A percentile compares a stretch with the other conserved stretches of the same genome.
Evolutionary conservation across 2,888 invertebrate genomes (phyloP).

Genomic region (Pedicia rivosa): DNA sequence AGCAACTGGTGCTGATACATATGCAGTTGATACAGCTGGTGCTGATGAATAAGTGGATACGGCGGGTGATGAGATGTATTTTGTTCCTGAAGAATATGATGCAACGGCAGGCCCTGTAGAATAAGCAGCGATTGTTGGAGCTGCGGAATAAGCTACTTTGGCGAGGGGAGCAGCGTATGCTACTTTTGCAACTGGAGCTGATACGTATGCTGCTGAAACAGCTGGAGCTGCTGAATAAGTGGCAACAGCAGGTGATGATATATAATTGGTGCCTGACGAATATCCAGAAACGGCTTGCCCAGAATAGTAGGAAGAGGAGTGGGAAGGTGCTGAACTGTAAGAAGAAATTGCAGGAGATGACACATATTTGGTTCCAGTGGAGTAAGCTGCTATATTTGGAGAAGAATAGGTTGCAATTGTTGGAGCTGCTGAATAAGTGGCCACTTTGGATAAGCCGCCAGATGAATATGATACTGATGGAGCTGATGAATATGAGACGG

Average conservation of each 20-base stretch:
- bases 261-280: no score
- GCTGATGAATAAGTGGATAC: conserved; percentile 12
- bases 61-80: conserved; percentile 5
- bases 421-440: neutral
- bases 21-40: conserved; percentile 17
- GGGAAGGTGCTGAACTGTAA: conserved; percentile 10
- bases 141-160: conserved; percentile 9
- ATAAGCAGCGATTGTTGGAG: conserved; percentile 1
- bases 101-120: conserved; percentile 7
- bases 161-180: conserved; percentile 11
- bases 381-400: neutral
- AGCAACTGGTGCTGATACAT: conserved; percentile 17
- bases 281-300: neutral
- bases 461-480: conserved; percentile 14
- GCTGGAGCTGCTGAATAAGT: conserved; percentile 5
- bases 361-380: neutral
- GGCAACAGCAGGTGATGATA: conserved; percentile 12
- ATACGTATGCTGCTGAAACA: conserved; percentile 6
- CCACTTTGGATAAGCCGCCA: no score
- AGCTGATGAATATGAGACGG: conserved; percentile 22
- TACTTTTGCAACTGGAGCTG: conserved; percentile 13
- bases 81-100: conserved; percentile 13
- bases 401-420: neutral
- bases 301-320: no score
- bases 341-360: conserved; percentile 12